Percentiles rank a stretch among this genome's conserved stretches.
phyloP scores from a whole-genome alignment of 23 tunicate species.

The Botrylloides violaceus region DNA sequence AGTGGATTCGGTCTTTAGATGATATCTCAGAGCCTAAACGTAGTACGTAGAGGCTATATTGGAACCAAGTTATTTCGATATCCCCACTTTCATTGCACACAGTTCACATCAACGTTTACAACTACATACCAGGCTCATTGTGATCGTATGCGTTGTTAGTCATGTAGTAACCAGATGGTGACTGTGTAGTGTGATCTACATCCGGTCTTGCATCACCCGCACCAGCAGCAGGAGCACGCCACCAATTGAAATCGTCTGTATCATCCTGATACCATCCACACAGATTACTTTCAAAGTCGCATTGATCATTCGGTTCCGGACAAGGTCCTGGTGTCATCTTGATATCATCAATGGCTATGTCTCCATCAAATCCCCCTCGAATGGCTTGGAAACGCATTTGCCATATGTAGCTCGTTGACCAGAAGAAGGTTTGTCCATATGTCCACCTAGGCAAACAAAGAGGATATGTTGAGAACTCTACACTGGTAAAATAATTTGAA shows the following conservation, averaged over 20 bases:
- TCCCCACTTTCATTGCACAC: too few relatives aligned
- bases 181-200: conserved; percentile 59
- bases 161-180: conserved; percentile 57
- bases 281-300: conserved; percentile 60
- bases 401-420: conserved; percentile 72
- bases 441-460: too few relatives aligned
- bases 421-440: conserved; percentile 43
- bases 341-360: conserved; percentile 89
- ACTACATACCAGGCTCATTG: conserved; percentile 49
- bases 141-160: conserved; percentile 69
- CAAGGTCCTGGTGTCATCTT: conserved; percentile 55
- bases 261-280: conserved; percentile 62
- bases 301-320: conserved; percentile 48
- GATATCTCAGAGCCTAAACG: too few relatives aligned
- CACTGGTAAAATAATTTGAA: too few relatives aligned
- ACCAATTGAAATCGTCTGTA: conserved; percentile 58
- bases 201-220: conserved; percentile 66
- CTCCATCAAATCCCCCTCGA: conserved; percentile 84
- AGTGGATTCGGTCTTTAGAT: too few relatives aligned
- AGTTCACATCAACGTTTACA: too few relatives aligned
- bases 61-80: too few relatives aligned
- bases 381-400: conserved; percentile 68
- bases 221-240: conserved; percentile 14
- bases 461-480: too few relatives aligned
- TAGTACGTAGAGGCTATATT: too few relatives aligned